Evolutionary conservation across 1,140 invertebrate species (phyloP).

Genomic region (Cyclargus thomasi): DNA sequence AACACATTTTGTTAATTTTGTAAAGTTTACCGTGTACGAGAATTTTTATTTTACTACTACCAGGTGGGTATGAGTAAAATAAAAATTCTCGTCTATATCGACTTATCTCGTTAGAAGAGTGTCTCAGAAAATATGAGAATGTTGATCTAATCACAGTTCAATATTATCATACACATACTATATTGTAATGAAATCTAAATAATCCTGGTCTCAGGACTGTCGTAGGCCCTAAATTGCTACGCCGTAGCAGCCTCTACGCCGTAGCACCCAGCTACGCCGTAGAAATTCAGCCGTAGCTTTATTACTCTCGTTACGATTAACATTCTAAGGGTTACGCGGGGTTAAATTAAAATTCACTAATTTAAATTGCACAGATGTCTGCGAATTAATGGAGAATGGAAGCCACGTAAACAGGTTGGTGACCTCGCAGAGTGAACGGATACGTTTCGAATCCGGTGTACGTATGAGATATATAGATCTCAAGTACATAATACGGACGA

Average conservation of each 20-base stretch:
- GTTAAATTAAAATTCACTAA: background rate
- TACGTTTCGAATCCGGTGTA: too few relatives aligned
- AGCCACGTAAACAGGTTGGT: background rate
- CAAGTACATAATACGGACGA: too few relatives aligned
- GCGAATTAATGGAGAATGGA: background rate
- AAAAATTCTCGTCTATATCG: too few relatives aligned
- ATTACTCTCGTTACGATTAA: background rate
- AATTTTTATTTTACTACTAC: too few relatives aligned
- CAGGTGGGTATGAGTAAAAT: too few relatives aligned
- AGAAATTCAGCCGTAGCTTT: conserved; percentile 5
- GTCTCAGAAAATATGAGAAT: background rate
- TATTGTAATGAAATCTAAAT: background rate
- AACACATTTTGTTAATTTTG: too few relatives aligned
- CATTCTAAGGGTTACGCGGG: background rate
- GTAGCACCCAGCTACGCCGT: conserved; percentile 1
- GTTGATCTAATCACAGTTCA: too few relatives aligned
- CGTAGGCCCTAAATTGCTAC: background rate
- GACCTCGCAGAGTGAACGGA: background rate
- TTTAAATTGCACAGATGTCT: background rate
- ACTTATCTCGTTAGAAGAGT: too few relatives aligned
- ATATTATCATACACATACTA: too few relatives aligned
- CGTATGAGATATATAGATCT: too few relatives aligned
- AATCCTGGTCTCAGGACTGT: background rate
- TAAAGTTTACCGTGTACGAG: too few relatives aligned
- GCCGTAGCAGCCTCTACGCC: background rate